Conservation (phyloP, 2,888 invertebrate species). For the Leucania comma region DNA sequence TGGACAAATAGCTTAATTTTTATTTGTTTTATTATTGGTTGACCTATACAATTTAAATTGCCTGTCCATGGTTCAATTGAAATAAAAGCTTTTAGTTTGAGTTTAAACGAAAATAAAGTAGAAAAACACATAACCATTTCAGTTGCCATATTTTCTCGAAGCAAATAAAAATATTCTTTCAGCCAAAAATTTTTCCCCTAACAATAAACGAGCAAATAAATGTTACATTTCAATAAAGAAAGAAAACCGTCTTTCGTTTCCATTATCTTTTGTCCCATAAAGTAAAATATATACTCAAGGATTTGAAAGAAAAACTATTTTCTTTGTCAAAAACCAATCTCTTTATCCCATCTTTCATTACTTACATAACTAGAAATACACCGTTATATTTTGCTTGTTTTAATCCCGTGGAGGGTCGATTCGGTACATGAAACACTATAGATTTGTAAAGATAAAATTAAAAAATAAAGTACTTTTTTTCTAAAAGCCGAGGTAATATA, state of each 20-base stretch:
- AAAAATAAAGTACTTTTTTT: too few relatives aligned
- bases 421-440: too few relatives aligned
- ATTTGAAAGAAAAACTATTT: slow-evolving; percentile 32
- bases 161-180: slow-evolving; percentile 3
- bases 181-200: slow-evolving; percentile 7
- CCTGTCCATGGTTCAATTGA: neutral
- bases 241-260: slow-evolving; percentile 28
- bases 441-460: too few relatives aligned
- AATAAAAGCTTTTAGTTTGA: neutral
- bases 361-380: slow-evolving; percentile 35
- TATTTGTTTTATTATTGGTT: too few relatives aligned
- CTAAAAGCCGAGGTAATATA: too few relatives aligned
- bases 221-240: slow-evolving; percentile 11
- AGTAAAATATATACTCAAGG: slow-evolving; percentile 1
- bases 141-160: slow-evolving; percentile 10
- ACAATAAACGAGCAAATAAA: slow-evolving; percentile 31
- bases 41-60: too few relatives aligned
- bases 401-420: too few relatives aligned
- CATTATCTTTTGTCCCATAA: slow-evolving; percentile 27
- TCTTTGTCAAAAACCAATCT: slow-evolving; percentile 12
- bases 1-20: too few relatives aligned
- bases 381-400: too few relatives aligned
- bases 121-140: neutral
- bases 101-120: neutral
- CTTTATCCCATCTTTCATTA: slow-evolving; percentile 25